Conservation (phyloP, 2,797 vertebrate species). For the Anas bahamensis region DNA sequence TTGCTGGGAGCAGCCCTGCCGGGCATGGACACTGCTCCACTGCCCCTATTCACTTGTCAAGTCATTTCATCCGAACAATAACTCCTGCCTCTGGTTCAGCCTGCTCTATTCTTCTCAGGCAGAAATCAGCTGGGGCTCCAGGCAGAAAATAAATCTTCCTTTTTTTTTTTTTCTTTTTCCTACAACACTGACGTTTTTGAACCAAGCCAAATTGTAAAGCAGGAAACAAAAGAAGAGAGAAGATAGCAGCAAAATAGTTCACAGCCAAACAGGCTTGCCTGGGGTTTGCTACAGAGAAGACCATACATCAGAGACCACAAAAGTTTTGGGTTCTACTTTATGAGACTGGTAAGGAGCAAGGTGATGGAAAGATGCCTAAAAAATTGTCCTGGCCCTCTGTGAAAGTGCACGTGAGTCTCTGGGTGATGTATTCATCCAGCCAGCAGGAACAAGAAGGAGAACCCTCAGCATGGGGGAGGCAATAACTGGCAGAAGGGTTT, state of each 20-base stretch:
- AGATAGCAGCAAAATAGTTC: neutral
- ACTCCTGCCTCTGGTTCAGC: constrained; percentile 40
- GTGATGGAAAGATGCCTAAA: neutral
- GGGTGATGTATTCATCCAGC: neutral
- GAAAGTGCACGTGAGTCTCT: neutral
- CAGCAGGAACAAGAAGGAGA: neutral
- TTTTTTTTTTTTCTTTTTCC: neutral
- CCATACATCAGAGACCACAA: neutral
- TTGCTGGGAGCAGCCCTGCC: neutral
- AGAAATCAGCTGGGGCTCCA: neutral
- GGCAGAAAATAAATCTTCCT: constrained; percentile 36
- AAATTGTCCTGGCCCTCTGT: neutral
- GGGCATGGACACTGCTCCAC: neutral
- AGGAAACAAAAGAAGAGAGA: neutral
- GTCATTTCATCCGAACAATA: neutral
- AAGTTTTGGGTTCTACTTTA: neutral
- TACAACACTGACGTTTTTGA: neutral
- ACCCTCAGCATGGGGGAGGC: neutral
- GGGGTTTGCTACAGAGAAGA: neutral
- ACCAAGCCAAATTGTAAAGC: neutral
- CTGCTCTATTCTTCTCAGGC: constrained; percentile 29
- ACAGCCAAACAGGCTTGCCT: neutral
- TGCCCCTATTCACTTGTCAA: constrained; percentile 19
- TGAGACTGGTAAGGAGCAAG: neutral
- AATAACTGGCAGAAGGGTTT: neutral